Evolutionary conservation across 2,113 vertebrate genomes (phyloP), one percentile per base, ranked within the genome.

Genomic region (Hemicordylus capensis): DNA sequence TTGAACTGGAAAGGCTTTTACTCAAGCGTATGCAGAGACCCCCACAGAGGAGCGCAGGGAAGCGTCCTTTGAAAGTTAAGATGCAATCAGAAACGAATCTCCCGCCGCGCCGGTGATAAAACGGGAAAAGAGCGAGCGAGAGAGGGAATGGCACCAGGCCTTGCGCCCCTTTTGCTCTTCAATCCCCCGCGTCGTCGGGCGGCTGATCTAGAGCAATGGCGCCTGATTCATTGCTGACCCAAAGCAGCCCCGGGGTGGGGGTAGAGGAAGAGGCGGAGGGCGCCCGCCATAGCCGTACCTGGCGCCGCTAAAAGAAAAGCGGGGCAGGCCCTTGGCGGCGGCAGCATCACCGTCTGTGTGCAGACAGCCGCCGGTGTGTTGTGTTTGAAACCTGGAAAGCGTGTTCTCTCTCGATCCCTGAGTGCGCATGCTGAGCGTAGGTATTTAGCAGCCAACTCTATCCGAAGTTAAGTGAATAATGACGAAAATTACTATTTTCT

Each of bases 71-170:
- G 73, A 6, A 14, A 54, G 51, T 17, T 1, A 24, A 31, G 20
- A 0, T 3, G 0, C 6, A 7, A 17, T 0, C 12, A 3, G 0
- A 0, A 20, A 31, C 1, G 0, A 5, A 0, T 0, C 51, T 61
- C 51, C 56, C 1, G 85, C 0, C 1, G 54, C 6, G 64, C 0
- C 1, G 34, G 0, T 0, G 76, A 1, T 19, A 9, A 15, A 61
- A 4, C 63, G 0, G 37, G 12, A 1, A 1, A 19, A 0, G 4
- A 42, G 69, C 0, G 39, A 20, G 14, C 6, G 31, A 34, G 63
- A n/a, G 14, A 4, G 6, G 17, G 48, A 4, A 8, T 39, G 4
- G 37, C 19, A 6, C 72, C 4, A 39, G 2, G 1, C 61, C 2
- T 0, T 0, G 46, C 56, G 31, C n/a, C 11, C 4, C 4, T 56